phyloP scores from a whole-genome alignment of 2,888 invertebrate genomes.

The Fissipunctia ypsillon region DNA sequence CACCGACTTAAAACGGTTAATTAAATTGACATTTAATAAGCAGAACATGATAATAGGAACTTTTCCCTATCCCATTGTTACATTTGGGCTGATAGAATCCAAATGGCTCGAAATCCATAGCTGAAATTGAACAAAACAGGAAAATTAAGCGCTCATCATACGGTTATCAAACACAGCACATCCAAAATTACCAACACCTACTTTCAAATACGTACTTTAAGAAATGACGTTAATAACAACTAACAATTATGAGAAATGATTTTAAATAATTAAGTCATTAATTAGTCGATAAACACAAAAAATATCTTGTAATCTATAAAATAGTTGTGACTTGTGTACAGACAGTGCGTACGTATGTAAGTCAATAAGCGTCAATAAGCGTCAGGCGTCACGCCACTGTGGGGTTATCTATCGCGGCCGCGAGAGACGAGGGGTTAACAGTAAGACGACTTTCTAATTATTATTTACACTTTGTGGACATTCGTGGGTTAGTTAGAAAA shows the following conservation, averaged over 20 bases:
- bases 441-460: slow-evolving; percentile 79
- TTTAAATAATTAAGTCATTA: slow-evolving; percentile 51
- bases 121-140: slow-evolving; percentile 7
- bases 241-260: slow-evolving; percentile 50
- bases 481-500: slow-evolving; percentile 41
- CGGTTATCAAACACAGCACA: neutral
- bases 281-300: slow-evolving; percentile 56
- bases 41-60: neutral
- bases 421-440: slow-evolving; percentile 70
- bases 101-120: neutral
- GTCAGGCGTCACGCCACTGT: slow-evolving; percentile 82
- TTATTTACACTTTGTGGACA: slow-evolving; percentile 48
- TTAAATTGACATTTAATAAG: slow-evolving; percentile 11
- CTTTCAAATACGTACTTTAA: slow-evolving; percentile 24
- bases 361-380: slow-evolving; percentile 65
- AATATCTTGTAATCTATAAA: slow-evolving; percentile 56
- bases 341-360: slow-evolving; percentile 65
- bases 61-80: slow-evolving; percentile 1
- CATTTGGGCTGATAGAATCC: neutral
- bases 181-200: neutral
- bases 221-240: slow-evolving; percentile 33
- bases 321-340: slow-evolving; percentile 35
- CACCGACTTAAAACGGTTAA: slow-evolving; percentile 10
- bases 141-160: neutral
- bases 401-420: slow-evolving; percentile 78